Conservation (phyloP, 2,888 invertebrate species). For the Drosophila fungiperda region DNA sequence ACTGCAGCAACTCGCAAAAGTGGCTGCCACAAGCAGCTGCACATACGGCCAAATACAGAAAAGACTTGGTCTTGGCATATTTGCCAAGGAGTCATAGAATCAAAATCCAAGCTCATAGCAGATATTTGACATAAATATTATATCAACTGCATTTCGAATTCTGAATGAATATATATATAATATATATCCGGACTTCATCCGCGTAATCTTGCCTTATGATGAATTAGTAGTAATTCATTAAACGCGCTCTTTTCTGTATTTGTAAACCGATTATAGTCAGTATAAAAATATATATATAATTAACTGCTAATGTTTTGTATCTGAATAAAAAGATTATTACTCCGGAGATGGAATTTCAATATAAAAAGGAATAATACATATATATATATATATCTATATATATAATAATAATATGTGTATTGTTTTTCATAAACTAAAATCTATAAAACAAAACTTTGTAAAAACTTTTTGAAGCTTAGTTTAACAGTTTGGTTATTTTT, state of each 20-base stretch:
- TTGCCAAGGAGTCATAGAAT: neutral
- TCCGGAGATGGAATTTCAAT: too few species aligned
- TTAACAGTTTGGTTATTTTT: neutral
- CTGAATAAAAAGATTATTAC: too few species aligned
- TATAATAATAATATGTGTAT: neutral
- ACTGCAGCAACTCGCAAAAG: slow-evolving; percentile 2
- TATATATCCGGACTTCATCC: neutral
- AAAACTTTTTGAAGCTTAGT: neutral
- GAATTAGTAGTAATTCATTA: neutral
- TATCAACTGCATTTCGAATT: neutral
- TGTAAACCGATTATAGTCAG: neutral
- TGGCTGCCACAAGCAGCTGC: slow-evolving; percentile 13
- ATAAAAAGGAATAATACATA: neutral
- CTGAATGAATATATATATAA: neutral
- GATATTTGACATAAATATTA: neutral
- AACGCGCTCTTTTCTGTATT: neutral
- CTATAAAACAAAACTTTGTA: neutral
- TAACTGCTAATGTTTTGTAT: neutral
- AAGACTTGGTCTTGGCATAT: neutral
- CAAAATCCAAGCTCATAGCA: neutral
- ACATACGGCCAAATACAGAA: neutral
- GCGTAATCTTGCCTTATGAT: neutral
- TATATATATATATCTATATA: neutral
- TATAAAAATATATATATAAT: neutral
- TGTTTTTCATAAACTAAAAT: neutral